Evolutionary conservation across 1,140 invertebrate species (phyloP).

Genomic region (Trialeurodes vaporariorum): DNA sequence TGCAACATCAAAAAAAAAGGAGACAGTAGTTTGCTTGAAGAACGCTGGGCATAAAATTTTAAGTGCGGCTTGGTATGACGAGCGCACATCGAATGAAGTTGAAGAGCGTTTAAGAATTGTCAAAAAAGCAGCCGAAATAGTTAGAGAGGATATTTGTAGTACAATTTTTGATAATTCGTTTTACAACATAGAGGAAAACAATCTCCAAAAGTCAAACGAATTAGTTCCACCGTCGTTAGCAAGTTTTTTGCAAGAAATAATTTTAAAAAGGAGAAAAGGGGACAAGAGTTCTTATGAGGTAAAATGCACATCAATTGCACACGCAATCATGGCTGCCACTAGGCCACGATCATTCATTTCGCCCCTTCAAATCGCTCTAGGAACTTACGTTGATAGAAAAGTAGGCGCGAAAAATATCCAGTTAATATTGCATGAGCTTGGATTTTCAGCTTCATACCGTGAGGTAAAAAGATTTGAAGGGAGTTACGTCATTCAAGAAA

Average conservation of each 20-base stretch:
- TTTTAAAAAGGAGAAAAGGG: slow-evolving; percentile 4
- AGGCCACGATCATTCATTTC: slow-evolving; percentile 26
- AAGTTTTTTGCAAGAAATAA: slow-evolving; percentile 7
- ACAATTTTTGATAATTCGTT: slow-evolving; percentile 27
- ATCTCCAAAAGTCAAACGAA: slow-evolving; percentile 16
- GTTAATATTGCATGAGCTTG: slow-evolving; percentile 20
- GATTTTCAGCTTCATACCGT: slow-evolving; percentile 23
- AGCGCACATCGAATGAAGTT: slow-evolving; percentile 17
- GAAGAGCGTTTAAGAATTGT: slow-evolving; percentile 26
- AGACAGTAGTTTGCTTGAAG: background rate
- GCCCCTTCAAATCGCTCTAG: slow-evolving; percentile 21
- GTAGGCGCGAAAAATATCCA: slow-evolving; percentile 23
- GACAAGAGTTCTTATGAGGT: background rate
- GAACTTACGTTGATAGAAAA: slow-evolving; percentile 23
- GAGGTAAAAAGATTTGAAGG: slow-evolving; percentile 23
- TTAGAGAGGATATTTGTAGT: slow-evolving; percentile 30
- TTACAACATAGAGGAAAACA: slow-evolving; percentile 14
- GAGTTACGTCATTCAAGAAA: slow-evolving; percentile 15
- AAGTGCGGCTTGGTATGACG: background rate
- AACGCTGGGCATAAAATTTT: background rate
- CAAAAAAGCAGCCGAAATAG: slow-evolving; percentile 29
- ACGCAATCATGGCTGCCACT: slow-evolving; percentile 23
- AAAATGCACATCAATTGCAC: slow-evolving; percentile 20
- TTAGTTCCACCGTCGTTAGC: slow-evolving; percentile 12
- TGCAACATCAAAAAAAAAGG: background rate